Evolutionary conservation across 2,797 vertebrate species (phyloP), one percentile per base, ranked within the genome.

Genomic region (Cossypha polioptera): DNA sequence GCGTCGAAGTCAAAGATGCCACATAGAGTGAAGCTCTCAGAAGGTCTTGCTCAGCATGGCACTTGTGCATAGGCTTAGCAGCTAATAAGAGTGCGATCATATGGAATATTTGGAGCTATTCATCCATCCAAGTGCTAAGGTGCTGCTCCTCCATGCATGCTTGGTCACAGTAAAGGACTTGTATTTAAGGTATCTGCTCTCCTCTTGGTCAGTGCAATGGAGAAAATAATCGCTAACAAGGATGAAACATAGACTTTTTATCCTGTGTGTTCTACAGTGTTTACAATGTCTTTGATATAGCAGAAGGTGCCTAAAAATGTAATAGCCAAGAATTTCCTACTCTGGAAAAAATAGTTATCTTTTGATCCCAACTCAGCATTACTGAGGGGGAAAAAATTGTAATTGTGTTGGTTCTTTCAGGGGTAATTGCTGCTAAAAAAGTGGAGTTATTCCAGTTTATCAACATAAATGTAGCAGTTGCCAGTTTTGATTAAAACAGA

Each of bases 61-160:
- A 33, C 10, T 67, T 51, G 11, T 0, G 1, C 13, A 40, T 11
- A 7, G 0, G 4, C 5, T 78, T 57, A 43, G n/a, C 7, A 15
- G 33, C 22, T 10, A 82, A 43, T 15, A n/a, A 68, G 2, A 71
- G 20, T 53, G 77, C 31, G 38, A 66, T 58, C 33, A 42, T 22
- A 28, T 2, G 3, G 68, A 75, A 14, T n/a, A 80, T 58, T 62
- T 2, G 9, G 42, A 63, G 43, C 42, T 40, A 29, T 81, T 87
- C 16, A 45, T 40, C 20, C 36, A 45, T 33, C 24, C 25, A 45
- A 31, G 31, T 15, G 22, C 14, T 63, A 28, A 53, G 4, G 3
- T 29, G 10, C 38, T 72, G 21, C 16, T 81, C 62, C 47, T 38
- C 50, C 50, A 35, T 48, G 42, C 13, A n/a, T 20, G 3, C 25